Base-by-base conservation (phyloP, 2,797 vertebrate genomes). In the Cynopterus sphinx region DNA sequence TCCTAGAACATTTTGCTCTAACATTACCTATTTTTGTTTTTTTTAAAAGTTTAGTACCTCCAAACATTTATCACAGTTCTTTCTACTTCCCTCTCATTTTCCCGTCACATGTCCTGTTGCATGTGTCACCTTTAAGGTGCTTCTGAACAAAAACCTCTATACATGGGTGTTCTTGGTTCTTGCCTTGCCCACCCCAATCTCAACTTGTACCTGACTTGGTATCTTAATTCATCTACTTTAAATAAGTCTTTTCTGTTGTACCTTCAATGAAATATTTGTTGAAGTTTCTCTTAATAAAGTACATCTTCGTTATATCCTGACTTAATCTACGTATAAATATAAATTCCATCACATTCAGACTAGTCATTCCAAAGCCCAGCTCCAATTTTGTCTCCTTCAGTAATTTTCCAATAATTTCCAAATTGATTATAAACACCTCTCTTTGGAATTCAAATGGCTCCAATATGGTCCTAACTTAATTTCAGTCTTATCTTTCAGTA, bases 1-100 rank as follows among this genome's bases (percentile, higher is more conserved):
- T 95, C 87, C 85, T 78, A 57, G 61, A 36, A 81, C 71, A 86
- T 92, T 91, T 92, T 96, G 67, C 28, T 95, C 36, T 91, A 63
- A 33, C 6, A 31, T 55, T 94, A 71, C 21, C 31, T 65, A 49
- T 71, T 93, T 95, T 26, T 79, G 5, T n/a, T n/a, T 89, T 59
- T 83, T 81, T 92, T 85, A 61, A 51, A 57, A 55, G n/a, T 91
- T 93, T 39, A 82, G 49, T 86, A 57, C 63, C 71, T 96, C n/a
- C 57, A 94, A 53, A 75, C 3, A 33, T 93, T 83, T 94, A 39
- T 91, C 63, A 90, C 46, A 95, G 36, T 84, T 91, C 26, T 36
- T 86, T 93, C 39, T 78, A 39, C 31, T 11, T 94, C 21, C 53
- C 71, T 85, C 46, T 95, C 36, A 83, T 96, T 97, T 94, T 89